These are phyloP conservation scores for Artibeus lituratus DNA, from an alignment of 2,797 vertebrate genomes.

Conservation along the genomic window DNA sequence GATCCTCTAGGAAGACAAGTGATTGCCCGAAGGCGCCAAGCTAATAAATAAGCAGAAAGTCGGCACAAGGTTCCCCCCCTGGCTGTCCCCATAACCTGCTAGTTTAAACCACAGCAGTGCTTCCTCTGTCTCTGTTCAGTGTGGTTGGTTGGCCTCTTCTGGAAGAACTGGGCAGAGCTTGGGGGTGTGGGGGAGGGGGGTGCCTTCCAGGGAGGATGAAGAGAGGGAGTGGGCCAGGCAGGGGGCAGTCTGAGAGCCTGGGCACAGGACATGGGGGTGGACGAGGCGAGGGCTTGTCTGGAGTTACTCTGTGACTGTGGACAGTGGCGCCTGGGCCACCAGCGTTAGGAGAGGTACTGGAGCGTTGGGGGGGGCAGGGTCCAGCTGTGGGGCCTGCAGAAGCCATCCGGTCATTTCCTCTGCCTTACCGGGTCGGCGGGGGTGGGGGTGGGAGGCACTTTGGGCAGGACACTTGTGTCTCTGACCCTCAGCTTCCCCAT, in stretches of 20 bases:
- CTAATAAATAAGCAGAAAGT: background rate
- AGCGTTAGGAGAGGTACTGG: rapidly evolving
- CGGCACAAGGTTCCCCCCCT: background rate
- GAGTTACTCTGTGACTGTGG: background rate
- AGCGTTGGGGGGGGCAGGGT: rapidly evolving
- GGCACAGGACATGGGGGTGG: background rate
- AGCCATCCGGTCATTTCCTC: background rate
- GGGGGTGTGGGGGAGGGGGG: background rate
- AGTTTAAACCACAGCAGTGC: background rate
- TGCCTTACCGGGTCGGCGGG: background rate
- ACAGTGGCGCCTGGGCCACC: background rate
- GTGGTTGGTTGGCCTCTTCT: background rate
- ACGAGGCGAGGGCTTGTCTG: background rate
- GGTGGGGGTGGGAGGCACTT: background rate
- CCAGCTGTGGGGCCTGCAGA: background rate
- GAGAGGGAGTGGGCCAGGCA: background rate
- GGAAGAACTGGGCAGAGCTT: background rate
- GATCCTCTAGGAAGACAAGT: background rate
- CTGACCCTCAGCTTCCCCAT: background rate
- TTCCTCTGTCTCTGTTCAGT: background rate
- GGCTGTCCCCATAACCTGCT: background rate
- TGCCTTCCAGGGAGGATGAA: background rate
- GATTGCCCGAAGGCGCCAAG: background rate
- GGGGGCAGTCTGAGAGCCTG: background rate
- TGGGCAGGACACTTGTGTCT: background rate